A percentile compares a stretch with the other conserved stretches of the same genome.
Evolutionary conservation across 2,113 vertebrate species (phyloP).

Genomic region (Pseudonaja textilis): DNA sequence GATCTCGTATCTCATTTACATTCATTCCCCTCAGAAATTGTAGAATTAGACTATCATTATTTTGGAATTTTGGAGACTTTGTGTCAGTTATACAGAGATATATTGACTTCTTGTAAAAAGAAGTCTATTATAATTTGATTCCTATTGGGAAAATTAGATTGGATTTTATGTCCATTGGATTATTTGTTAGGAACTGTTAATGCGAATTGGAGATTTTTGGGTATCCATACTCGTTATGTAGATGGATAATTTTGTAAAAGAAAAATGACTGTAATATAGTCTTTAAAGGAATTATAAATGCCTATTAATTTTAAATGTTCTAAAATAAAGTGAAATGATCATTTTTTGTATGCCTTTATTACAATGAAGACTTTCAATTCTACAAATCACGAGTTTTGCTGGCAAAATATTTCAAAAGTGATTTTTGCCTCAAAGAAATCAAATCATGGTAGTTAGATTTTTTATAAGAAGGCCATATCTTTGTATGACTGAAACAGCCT

Average conservation of each 20-base stretch:
- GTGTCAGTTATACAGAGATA: neutral
- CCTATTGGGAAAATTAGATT: neutral
- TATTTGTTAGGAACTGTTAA: neutral
- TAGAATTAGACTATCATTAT: neutral
- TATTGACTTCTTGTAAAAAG: neutral
- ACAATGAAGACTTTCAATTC: neutral
- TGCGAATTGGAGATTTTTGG: neutral
- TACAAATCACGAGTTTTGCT: neutral
- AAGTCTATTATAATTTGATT: neutral
- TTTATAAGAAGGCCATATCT: too few relatives aligned
- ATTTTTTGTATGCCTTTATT: neutral
- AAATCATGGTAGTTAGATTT: too few relatives aligned
- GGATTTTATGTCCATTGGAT: neutral
- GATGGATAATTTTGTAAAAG: neutral
- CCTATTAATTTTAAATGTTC: neutral
- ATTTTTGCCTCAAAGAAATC: too few relatives aligned
- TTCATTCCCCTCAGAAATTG: neutral
- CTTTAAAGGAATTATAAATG: neutral
- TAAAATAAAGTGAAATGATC: neutral
- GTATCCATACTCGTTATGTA: neutral
- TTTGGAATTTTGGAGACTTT: neutral
- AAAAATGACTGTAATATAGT: neutral
- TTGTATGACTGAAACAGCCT: too few relatives aligned
- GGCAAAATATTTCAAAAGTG: neutral
- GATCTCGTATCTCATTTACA: neutral